Conservation (phyloP, 92 coral and sea anemone species). For the Parazoanthus darwini region DNA sequence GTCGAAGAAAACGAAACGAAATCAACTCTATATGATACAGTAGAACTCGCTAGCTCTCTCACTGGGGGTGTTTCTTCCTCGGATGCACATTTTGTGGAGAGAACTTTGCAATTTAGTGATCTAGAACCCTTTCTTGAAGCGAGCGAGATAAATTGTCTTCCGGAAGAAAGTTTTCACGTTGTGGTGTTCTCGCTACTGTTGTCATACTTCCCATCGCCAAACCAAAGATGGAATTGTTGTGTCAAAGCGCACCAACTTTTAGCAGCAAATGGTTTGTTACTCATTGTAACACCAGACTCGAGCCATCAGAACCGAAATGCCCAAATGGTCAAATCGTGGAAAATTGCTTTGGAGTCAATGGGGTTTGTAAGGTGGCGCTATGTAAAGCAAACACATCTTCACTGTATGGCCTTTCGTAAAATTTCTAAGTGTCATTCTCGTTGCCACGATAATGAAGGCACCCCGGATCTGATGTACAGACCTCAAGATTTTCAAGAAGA, state of each 20-base stretch:
- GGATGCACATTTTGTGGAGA: neutral
- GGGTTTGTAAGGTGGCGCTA: slow-evolving; percentile 95
- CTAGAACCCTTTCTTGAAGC: slow-evolving; percentile 41
- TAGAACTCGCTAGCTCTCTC: neutral
- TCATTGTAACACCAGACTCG: slow-evolving; percentile 95
- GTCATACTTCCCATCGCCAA: slow-evolving; percentile 84
- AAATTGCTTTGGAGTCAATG: slow-evolving; percentile 79
- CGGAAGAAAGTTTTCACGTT: slow-evolving; percentile 62
- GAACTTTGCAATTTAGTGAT: slow-evolving; percentile 23
- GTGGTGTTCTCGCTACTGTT: slow-evolving; percentile 83
- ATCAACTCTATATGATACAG: neutral
- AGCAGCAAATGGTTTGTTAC: slow-evolving; percentile 71
- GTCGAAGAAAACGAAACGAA: neutral
- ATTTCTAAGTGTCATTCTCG: slow-evolving; percentile 71
- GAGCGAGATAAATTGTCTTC: slow-evolving; percentile 51
- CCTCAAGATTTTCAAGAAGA: slow-evolving; percentile 89
- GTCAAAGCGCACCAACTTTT: slow-evolving; percentile 78
- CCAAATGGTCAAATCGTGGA: slow-evolving; percentile 96
- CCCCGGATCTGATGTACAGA: slow-evolving; percentile 80
- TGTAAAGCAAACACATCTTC: slow-evolving; percentile 83
- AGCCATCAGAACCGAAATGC: slow-evolving; percentile 93
- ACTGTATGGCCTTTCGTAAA: slow-evolving; percentile 97
- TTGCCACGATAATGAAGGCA: slow-evolving; percentile 41
- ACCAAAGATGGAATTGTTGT: slow-evolving; percentile 90
- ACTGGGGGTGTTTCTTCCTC: neutral